Evolutionary conservation across 1,140 invertebrate genomes (phyloP), one percentile per base, ranked within the genome.

Genomic region (Ephestia elutella): DNA sequence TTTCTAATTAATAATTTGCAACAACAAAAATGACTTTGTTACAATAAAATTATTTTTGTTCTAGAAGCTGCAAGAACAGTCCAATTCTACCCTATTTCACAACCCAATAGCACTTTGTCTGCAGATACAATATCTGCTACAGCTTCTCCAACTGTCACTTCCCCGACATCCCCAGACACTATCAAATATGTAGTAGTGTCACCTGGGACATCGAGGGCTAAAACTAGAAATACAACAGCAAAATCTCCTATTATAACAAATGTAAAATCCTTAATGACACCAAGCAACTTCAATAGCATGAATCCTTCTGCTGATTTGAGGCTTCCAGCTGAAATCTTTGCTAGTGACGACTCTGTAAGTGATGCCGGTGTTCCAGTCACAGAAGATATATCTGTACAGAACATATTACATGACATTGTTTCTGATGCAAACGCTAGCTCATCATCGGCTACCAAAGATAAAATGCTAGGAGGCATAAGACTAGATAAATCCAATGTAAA

Each of bases 251-350:
- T 62, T 32, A 54, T 58, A 35, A 19, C 65, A 44, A 70, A 60
- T 57, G 56, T 66, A 11, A 80, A 77, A 62, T 70, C 59, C 25
- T 54, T 80, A 15, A 54, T 76, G 30, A 60, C 71, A 56, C 55
- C 77, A 50, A 73, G 63, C 55, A 80, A 73, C 68, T 87, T 78
- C 49, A 81, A 86, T 65, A 56, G 67, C 38, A 66, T 86, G 50
- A 82, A 79, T 20, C 76, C 80, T 35, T 69, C 84, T 48, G 73
- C 80, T 50, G 84, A 88, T 63, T 78, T 84, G 56, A 87, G 79
- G 62, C 71, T 88, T 13, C 86, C 86, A 21, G 86, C 86, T 63
- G 84, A 88, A 50, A 87, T 87, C 66, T 87, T 88, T 75, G 86
- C 86, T 48, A 87, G 84, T 65, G 84, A 88, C 70, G 86, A 88